Conservation (phyloP, 1,140 invertebrate genomes). For the Drosophila melanica region DNA sequence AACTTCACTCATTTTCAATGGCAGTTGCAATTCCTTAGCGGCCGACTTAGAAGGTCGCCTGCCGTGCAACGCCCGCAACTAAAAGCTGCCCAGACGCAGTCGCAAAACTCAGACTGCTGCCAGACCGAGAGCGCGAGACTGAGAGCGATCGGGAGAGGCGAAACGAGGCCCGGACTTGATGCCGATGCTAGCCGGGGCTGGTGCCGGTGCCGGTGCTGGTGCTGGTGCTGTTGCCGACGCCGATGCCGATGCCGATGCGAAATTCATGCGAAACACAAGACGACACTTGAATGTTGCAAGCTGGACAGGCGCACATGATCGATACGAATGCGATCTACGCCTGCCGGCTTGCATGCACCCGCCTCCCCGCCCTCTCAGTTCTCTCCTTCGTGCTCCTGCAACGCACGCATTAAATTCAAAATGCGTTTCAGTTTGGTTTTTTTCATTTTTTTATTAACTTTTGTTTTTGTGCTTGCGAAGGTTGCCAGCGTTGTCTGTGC, state of each 20-base stretch:
- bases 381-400: constrained; percentile 32
- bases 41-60: constrained; percentile 67
- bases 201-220: constrained; percentile 18
- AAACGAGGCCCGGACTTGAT: neutral
- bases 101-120: constrained; percentile 28
- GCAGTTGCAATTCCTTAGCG: constrained; percentile 67
- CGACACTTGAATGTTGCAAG: constrained; percentile 69
- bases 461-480: constrained; percentile 60
- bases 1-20: constrained; percentile 74
- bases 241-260: constrained; percentile 27
- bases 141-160: neutral
- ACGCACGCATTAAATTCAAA: constrained; percentile 74
- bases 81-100: constrained; percentile 31
- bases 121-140: constrained; percentile 26
- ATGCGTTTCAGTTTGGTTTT: constrained; percentile 64
- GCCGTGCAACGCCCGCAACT: constrained; percentile 54
- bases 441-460: constrained; percentile 23
- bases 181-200: constrained; percentile 24
- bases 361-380: neutral
- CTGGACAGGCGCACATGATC: constrained; percentile 67
- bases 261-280: constrained; percentile 57
- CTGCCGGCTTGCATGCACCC: neutral
- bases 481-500: constrained; percentile 66
- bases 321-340: constrained; percentile 43
- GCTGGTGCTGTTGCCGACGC: constrained; percentile 17